Evolutionary conservation across 2,888 invertebrate genomes (phyloP), one percentile per base, ranked within the genome.

Genomic region (Oeneis ivallda): DNA sequence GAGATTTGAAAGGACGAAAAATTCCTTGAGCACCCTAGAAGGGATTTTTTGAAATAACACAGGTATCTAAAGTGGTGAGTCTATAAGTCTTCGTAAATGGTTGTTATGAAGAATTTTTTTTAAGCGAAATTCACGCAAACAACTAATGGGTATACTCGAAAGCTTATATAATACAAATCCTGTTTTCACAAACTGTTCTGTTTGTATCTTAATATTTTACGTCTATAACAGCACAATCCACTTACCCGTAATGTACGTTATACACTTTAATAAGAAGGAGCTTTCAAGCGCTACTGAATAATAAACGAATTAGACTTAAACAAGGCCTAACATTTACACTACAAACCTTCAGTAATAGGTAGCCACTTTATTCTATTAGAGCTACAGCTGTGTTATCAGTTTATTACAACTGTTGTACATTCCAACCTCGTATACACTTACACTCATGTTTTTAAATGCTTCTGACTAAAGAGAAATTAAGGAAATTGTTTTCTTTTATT

Each of bases 211-310:
- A 54, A 56, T 65, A 50, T 60, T 47, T 65, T 47, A 54, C 64
- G 37, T 39, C 54, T 54, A 49, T 50, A 43, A 41, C 59, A 49
- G 59, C 49, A 56, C 54, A 60, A 59, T 66, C 64, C 66, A 64
- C 59, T 60, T 56, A 39, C 0, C 39, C 13, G 5, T 56, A 56
- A 39, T 39, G 56, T 41, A 56, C 15, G 56, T 56, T 41, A 13
- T 41, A 17, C 13, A 39, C 11, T 56, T 19, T 56, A 56, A 56
- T 56, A 56, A 41, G 56, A 41, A 41, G 11, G 19, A 39, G 56
- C 56, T 56, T 41, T 56, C 56, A 58, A 58, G 45, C 15, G 45
- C 45, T n/a, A 15, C 17, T 58, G 43, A 58, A 58, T 58, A 58
- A 58, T 58, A 58, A 58, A 47, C 9, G 45, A 32, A 34, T 58